Evolutionary conservation across 2,797 vertebrate genomes (phyloP).

Genomic region (Muscicapa comitata): DNA sequence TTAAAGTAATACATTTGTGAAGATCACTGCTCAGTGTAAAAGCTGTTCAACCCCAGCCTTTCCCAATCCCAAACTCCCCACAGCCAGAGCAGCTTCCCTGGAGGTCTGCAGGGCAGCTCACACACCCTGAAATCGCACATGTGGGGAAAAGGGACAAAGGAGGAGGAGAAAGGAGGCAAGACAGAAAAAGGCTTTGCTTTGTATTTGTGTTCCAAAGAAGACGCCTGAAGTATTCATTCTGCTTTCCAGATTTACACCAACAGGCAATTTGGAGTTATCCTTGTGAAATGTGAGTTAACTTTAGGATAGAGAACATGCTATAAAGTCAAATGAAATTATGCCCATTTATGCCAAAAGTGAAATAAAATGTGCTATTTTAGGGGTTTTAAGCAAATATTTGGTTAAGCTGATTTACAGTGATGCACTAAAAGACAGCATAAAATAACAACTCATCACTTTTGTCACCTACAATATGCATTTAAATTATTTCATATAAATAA

Average conservation of each 20-base stretch:
- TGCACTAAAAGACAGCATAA: not conserved
- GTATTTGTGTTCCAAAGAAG: not conserved
- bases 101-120: not conserved
- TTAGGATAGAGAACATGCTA: not conserved
- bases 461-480: not conserved
- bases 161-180: not conserved
- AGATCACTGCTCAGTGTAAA: too few relatives aligned
- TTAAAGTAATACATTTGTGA: not conserved
- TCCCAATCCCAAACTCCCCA: accelerated
- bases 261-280: not conserved
- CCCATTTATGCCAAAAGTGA: not conserved
- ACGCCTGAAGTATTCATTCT: not conserved
- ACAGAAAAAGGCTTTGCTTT: not conserved
- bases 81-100: accelerated
- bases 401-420: not conserved
- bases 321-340: not conserved
- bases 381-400: not conserved
- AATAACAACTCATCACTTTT: not conserved
- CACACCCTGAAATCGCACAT: not conserved
- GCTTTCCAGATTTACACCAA: not conserved
- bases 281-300: not conserved
- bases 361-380: not conserved
- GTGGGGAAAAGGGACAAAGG: not conserved
- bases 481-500: not conserved
- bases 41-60: not conserved